Evolutionary conservation across 2,113 vertebrate species (phyloP).

Genomic region (Galbula dea): DNA sequence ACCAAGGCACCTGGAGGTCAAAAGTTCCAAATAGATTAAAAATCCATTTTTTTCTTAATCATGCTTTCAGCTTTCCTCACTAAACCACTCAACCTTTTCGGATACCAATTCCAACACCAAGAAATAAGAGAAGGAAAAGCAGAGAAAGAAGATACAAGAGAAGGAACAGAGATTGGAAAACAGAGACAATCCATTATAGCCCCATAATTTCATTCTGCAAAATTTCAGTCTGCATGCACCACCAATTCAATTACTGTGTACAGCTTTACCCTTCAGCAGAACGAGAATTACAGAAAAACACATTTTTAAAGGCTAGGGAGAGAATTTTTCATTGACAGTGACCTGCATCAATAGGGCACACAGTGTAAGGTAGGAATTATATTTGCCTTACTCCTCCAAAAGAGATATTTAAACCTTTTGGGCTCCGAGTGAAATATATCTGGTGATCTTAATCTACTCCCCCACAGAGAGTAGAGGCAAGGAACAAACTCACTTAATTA

Average conservation of each 20-base stretch:
- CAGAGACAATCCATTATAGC: not conserved
- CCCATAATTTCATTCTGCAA: slow-evolving; percentile 11
- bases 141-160: not conserved
- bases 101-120: not conserved
- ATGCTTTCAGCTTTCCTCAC: not conserved
- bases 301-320: slow-evolving; percentile 56
- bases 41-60: not conserved
- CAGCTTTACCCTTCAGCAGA: slow-evolving; percentile 37
- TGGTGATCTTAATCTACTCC: slow-evolving; percentile 18
- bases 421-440: not conserved
- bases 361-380: not conserved
- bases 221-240: slow-evolving; percentile 40
- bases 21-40: not conserved
- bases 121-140: not conserved
- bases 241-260: slow-evolving; percentile 51
- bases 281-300: slow-evolving; percentile 31
- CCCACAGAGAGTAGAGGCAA: not conserved
- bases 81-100: not conserved
- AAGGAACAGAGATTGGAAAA: not conserved
- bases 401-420: not conserved
- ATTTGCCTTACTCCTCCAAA: not conserved
- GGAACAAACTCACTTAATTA: slow-evolving; percentile 24
- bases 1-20: not conserved
- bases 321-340: slow-evolving; percentile 43
- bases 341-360: not conserved